Evolutionary conservation across 53 echinoderm and acorn worm species (phyloP).

Genomic region (Echinarachnius parma): DNA sequence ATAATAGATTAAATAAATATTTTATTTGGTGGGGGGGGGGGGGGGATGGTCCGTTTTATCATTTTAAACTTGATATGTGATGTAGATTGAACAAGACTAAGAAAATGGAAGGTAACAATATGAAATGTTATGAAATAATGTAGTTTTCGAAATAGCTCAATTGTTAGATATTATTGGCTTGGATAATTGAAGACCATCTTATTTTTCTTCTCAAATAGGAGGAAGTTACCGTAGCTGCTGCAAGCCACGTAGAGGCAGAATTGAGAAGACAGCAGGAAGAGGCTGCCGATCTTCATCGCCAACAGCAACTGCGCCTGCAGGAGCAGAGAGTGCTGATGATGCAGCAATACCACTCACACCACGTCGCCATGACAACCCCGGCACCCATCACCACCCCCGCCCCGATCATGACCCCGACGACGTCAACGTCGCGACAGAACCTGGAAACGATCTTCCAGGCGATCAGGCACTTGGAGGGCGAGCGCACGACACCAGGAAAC

Average conservation of each 20-base stretch:
- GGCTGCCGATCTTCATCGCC: no score
- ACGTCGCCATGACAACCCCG: constrained; percentile 36
- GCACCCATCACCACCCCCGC: constrained; percentile 47
- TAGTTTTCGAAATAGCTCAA: no score
- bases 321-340: constrained; percentile 35
- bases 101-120: no score
- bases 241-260: constrained; percentile 7
- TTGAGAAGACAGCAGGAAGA: constrained; percentile 24
- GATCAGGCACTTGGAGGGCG: constrained; percentile 94
- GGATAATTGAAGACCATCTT: no score
- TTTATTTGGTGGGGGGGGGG: no score
- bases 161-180: no score
- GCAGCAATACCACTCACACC: constrained; percentile 24
- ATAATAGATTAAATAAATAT: no score
- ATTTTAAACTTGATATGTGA: no score
- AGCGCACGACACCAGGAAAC: constrained; percentile 71
- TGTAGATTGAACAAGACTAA: no score
- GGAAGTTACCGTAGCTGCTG: background rate
- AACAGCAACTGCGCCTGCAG: constrained; percentile 1
- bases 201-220: no score
- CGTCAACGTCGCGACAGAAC: constrained; percentile 82
- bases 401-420: constrained; percentile 75
- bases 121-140: no score
- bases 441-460: constrained; percentile 98
- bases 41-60: no score